These are phyloP conservation scores for Pseudorhombus dupliciocellatus DNA, from an alignment of 2,113 vertebrate species.

Conservation along the genomic window DNA sequence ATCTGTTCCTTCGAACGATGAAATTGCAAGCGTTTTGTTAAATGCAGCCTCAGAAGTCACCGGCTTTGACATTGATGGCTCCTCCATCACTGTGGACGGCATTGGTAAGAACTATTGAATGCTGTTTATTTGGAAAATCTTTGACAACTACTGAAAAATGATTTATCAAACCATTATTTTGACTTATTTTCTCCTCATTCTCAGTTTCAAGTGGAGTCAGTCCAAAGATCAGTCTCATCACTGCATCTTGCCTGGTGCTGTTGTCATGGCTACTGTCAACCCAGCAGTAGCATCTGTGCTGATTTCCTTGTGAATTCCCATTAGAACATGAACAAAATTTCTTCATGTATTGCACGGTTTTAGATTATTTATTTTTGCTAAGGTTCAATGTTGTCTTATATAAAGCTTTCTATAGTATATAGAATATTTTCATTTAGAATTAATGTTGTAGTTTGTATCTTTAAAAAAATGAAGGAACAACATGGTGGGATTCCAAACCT, in stretches of 20 bases:
- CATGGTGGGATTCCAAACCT: neutral
- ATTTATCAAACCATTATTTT: neutral
- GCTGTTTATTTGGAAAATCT: neutral
- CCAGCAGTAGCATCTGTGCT: neutral
- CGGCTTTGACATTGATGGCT: slow-evolving; percentile 41
- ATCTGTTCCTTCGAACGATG: slow-evolving; percentile 12
- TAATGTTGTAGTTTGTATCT: neutral
- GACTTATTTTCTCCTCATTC: neutral
- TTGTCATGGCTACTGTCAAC: slow-evolving; percentile 6
- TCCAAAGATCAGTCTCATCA: neutral
- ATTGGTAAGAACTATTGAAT: slow-evolving; percentile 8
- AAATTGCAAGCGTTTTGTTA: slow-evolving; percentile 31
- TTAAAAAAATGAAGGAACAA: neutral
- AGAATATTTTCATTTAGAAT: neutral
- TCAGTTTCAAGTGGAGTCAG: slow-evolving; percentile 10
- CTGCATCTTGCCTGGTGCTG: slow-evolving; percentile 4
- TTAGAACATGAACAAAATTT: neutral
- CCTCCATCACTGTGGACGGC: slow-evolving; percentile 30
- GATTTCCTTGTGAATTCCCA: neutral
- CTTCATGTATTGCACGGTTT: neutral
- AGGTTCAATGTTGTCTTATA: neutral
- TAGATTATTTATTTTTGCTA: neutral
- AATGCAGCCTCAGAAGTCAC: slow-evolving; percentile 20
- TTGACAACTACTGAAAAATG: neutral
- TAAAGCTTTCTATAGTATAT: neutral